Percentiles rank a stretch among this genome's conserved stretches.
These are phyloP conservation scores for Drosophila falleni DNA, from an alignment of 2,888 invertebrate species.

Conservation along the genomic window DNA sequence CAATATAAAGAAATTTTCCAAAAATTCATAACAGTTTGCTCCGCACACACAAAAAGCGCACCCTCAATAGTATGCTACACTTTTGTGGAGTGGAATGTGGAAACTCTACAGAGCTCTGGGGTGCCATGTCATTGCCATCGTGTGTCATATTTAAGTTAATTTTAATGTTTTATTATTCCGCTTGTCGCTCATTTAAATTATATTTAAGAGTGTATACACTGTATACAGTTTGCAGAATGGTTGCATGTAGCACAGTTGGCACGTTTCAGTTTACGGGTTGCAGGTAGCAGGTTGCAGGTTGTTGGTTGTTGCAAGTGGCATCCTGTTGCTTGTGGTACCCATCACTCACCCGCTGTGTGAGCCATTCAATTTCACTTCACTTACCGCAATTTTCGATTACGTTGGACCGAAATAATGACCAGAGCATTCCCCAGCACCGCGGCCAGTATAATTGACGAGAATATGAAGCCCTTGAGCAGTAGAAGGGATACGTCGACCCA, in stretches of 20 bases:
- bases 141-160: constrained; percentile 64
- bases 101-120: constrained; percentile 4
- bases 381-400: constrained; percentile 86
- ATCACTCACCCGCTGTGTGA: constrained; percentile 1
- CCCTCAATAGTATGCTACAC: constrained; percentile 8
- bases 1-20: constrained; percentile 1
- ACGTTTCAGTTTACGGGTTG: constrained; percentile 3
- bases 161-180: constrained; percentile 67
- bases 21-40: constrained; percentile 2
- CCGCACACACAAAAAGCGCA: constrained; percentile 3
- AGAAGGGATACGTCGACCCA: constrained; percentile 88
- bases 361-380: constrained; percentile 39
- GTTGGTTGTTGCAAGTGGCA: constrained; percentile 12
- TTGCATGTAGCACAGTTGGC: constrained; percentile 1
- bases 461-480: constrained; percentile 91
- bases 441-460: constrained; percentile 94
- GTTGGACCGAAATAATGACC: constrained; percentile 87
- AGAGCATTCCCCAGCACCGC: constrained; percentile 96
- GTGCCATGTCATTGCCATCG: constrained; percentile 36
- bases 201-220: constrained; percentile 45
- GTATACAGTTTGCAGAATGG: constrained; percentile 34
- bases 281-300: constrained; percentile 2
- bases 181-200: constrained; percentile 72
- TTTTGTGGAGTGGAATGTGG: constrained; percentile 8
- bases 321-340: constrained; percentile 17